Evolutionary conservation across 1,140 invertebrate species (phyloP).

Genomic region (Caenorhabditis tropicalis): DNA sequence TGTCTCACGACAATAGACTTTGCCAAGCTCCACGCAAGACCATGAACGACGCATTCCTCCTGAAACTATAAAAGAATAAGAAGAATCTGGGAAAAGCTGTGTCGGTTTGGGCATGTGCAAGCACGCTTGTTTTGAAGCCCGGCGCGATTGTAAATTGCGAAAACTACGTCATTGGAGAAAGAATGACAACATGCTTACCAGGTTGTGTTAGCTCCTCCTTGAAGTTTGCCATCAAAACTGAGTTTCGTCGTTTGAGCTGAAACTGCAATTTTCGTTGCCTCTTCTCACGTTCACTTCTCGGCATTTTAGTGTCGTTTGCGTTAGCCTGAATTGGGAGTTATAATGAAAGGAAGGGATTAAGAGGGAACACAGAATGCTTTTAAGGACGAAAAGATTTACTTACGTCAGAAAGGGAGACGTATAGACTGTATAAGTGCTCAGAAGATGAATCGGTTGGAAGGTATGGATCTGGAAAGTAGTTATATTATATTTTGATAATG

Average conservation of each 20-base stretch:
- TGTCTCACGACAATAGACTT: not conserved
- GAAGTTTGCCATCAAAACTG: constrained; percentile 4
- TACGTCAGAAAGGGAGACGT: not conserved
- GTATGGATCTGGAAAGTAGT: not conserved
- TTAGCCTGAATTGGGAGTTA: not conserved
- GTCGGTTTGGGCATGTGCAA: not conserved
- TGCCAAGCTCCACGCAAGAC: constrained; percentile 29
- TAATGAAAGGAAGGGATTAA: not conserved
- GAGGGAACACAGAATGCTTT: not conserved
- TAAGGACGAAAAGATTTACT: not conserved
- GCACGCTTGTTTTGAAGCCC: not conserved
- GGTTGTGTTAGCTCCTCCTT: not conserved
- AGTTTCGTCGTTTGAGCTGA: constrained; percentile 7
- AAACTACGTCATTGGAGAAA: not conserved
- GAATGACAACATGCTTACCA: not conserved
- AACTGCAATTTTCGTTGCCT: constrained; percentile 1
- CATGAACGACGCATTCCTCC: not conserved
- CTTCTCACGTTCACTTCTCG: not conserved
- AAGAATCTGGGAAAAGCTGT: not conserved
- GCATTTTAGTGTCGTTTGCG: constrained; percentile 28
- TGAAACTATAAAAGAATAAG: not conserved
- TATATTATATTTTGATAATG: not conserved
- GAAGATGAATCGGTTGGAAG: not conserved
- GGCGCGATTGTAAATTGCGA: not conserved
- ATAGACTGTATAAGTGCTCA: not conserved